These are phyloP conservation scores for Pagetopsis macropterus DNA, from an alignment of 2,797 vertebrate species.

Conservation along the genomic window DNA sequence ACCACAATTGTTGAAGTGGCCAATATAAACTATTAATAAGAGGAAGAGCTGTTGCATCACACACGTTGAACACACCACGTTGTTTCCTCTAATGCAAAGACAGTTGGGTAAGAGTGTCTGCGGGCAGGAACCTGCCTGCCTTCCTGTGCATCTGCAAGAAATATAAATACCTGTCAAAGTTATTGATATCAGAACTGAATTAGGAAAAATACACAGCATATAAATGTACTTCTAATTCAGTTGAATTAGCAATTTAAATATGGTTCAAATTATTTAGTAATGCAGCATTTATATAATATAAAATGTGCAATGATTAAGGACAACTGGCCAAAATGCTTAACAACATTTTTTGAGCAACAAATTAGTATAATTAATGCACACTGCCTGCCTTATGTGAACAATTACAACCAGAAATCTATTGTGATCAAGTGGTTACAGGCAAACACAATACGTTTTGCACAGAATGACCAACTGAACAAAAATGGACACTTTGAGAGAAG, in stretches of 20 bases:
- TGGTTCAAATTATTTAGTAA: not conserved
- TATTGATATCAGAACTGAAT: not conserved
- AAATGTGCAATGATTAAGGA: not conserved
- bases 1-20: constrained; percentile 42
- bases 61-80: constrained; percentile 28
- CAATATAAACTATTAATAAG: constrained; percentile 10
- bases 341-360: not conserved
- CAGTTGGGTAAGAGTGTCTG: constrained; percentile 49
- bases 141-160: constrained; percentile 22
- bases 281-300: not conserved
- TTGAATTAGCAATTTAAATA: no score
- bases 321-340: not conserved
- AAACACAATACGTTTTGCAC: no score
- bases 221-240: not conserved
- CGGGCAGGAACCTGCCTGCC: constrained; percentile 13
- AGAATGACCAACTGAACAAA: no score
- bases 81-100: constrained; percentile 48
- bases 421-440: not conserved
- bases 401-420: not conserved
- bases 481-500: no score
- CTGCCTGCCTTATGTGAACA: not conserved
- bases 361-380: not conserved
- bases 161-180: constrained; percentile 14
- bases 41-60: constrained; percentile 35
- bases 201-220: not conserved